Evolutionary conservation across 2,113 vertebrate genomes (phyloP), one percentile per base, ranked within the genome.

Genomic region (Lutjanus erythropterus): DNA sequence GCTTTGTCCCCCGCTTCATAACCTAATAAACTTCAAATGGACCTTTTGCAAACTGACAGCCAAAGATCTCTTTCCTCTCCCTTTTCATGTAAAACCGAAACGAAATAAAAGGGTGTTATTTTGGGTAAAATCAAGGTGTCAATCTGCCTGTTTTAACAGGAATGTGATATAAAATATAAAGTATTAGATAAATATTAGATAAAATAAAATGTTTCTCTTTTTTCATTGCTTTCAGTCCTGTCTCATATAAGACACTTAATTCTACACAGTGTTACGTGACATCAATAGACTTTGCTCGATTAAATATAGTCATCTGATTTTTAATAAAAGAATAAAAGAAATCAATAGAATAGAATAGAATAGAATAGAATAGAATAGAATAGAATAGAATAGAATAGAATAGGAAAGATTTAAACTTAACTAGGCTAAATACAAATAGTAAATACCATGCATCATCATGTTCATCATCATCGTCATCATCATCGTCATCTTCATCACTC

Each of bases 401-500:
- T 1, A 9, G 2, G 18, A 62, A 56, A 49, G 9, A 41, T 15
- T 31, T 15, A 23, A 73, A 44, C 21, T 23, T 39, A 46, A 52
- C 4, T 11, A 21, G 15, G 11, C 19, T 21, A 4, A 39, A 44
- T 23, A 15, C 1, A 64, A 49, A 42, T 23, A 47, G 44, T 41
- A 35, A 62, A 71, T 33, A 65, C 18, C 15, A 53, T 65, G 12
- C 12, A 56, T 47, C 19, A 21, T 47, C 25, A 18, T 27, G 19
- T 14, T 27, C 33, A 18, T n/a, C 31, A 50, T n/a, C n/a, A 29
- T 42, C 47, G 23, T 44, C 16, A 33, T 49, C 23, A 58, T 67
- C 42, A 68, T 35, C 52, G 29, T 75, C 56, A 58, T 71, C 4
- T 56, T 64, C 55, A 49, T 74, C 59, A 73, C 37, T 66, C 16